phyloP scores from a whole-genome alignment of 2,888 invertebrate species.

The Calephelis perditalis region DNA sequence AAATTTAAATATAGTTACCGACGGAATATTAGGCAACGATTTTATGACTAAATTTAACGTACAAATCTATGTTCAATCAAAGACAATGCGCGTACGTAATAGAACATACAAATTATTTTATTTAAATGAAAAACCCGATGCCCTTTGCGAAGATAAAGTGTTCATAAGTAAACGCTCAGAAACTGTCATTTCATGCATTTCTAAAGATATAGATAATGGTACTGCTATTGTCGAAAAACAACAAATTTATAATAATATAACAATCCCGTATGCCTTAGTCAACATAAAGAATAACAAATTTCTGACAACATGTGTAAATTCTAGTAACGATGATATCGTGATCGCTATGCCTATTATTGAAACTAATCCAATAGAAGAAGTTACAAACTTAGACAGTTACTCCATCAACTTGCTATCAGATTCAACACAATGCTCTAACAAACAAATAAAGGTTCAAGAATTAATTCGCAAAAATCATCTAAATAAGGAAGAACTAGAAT shows the following conservation, averaged over 20 bases:
- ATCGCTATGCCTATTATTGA: not conserved
- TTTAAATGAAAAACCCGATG: slow-evolving; percentile 21
- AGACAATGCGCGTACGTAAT: slow-evolving; percentile 33
- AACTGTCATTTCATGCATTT: slow-evolving; percentile 32
- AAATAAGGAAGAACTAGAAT: slow-evolving; percentile 27
- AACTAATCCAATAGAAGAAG: not conserved
- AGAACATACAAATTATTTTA: slow-evolving; percentile 30
- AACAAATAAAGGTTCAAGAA: slow-evolving; percentile 21
- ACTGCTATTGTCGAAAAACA: slow-evolving; percentile 32
- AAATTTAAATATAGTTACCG: slow-evolving; percentile 32
- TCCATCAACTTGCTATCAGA: slow-evolving; percentile 9
- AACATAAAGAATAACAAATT: slow-evolving; percentile 27
- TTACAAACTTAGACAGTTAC: not conserved
- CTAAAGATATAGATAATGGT: slow-evolving; percentile 25
- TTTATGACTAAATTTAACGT: slow-evolving; percentile 37
- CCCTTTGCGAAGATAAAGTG: slow-evolving; percentile 19
- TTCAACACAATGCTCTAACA: not conserved
- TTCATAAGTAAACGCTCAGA: slow-evolving; percentile 28
- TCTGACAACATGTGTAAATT: slow-evolving; percentile 29
- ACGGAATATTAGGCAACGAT: slow-evolving; percentile 36
- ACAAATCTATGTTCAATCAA: slow-evolving; percentile 33
- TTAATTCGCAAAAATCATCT: slow-evolving; percentile 27
- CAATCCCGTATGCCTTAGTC: slow-evolving; percentile 32
- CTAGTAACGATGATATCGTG: slow-evolving; percentile 2
- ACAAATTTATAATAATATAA: slow-evolving; percentile 25